A percentile compares a stretch with the other conserved stretches of the same genome.
Evolutionary conservation across 2,888 invertebrate species (phyloP).

Genomic region (Flabesymbios commensalis): DNA sequence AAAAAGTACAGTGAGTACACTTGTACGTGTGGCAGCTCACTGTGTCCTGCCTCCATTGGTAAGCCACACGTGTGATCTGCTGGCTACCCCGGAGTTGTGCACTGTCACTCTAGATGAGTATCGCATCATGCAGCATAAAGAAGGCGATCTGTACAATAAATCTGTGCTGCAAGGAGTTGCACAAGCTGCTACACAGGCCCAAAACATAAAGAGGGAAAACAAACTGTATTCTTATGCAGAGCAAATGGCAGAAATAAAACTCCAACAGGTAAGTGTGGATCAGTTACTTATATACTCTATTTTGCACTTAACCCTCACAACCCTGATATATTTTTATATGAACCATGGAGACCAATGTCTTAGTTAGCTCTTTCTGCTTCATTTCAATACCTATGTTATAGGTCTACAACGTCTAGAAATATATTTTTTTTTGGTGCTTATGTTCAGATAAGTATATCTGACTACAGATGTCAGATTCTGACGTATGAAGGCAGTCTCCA

Average conservation of each 20-base stretch:
- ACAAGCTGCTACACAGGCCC: conserved; percentile 15
- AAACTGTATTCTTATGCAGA: conserved; percentile 96
- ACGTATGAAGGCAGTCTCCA: too few species aligned
- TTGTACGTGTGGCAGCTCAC: conserved; percentile 71
- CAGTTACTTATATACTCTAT: too few species aligned
- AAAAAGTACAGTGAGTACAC: conserved; percentile 73
- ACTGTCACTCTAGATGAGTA: conserved; percentile 66
- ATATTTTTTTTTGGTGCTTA: too few species aligned
- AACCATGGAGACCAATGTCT: too few species aligned
- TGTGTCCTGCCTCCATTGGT: conserved; percentile 72
- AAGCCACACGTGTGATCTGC: conserved; percentile 67
- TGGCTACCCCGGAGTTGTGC: conserved; percentile 66
- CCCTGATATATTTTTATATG: too few species aligned
- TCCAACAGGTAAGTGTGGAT: conserved; percentile 71
- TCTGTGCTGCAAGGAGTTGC: conserved; percentile 70
- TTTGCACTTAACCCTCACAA: too few species aligned
- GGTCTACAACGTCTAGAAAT: too few species aligned
- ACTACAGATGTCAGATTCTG: too few species aligned
- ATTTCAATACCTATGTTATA: too few species aligned
- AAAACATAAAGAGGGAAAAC: conserved; percentile 89
- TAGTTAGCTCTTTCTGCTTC: too few species aligned
- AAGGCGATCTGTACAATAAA: conserved; percentile 90
- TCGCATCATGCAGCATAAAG: conserved; percentile 80
- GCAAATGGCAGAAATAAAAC: conserved; percentile 90
- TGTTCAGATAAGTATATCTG: too few species aligned